Evolutionary conservation across 1,140 invertebrate species (phyloP), one percentile per base, ranked within the genome.

Genomic region (Drosophila insularis): DNA sequence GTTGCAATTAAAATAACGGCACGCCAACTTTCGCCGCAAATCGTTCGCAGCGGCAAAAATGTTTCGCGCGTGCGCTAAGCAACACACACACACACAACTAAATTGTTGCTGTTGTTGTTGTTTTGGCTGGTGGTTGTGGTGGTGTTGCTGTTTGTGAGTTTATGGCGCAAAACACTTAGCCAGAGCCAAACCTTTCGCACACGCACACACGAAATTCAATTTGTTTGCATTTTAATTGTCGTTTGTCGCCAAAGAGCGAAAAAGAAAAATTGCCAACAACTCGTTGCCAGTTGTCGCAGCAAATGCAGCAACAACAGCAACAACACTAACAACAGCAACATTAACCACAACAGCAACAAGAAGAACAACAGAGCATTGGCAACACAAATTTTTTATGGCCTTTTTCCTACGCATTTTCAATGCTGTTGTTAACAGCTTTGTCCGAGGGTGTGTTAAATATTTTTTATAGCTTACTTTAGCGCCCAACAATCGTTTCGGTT

Each of bases 1-100:
- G 82, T 87, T 86, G 82, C 82, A 86, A 86, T 86, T 86, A 86
- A 86, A 86, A 86, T 87, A 86, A 86, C 82, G 82, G 82, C 82
- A 82, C 82, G 82, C 82, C 84, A 86, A 86, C 82, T 86, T 86
- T 86, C 82, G 75, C 82, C 82, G 71, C 77, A 77, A 76, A 76
- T 69, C 69, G 69, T 74, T 81, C 56, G 63, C 66, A 63, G 56
- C 75, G 55, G 64, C 78, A 86, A 81, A 85, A 81, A 86, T 86
- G 82, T 86, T 81, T 78, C 63, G 71, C 77, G 82, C 82, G 80
- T 81, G 82, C 82, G 82, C 81, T 69, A 80, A 71, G 81, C 78
- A 74, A 70, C 54, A 61, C 43, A 74, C 72, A 78, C 58, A 62
- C 56, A 62, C 54, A 74, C 43, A 39, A 14, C 63, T 37, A 50